Evolutionary conservation across 2,113 vertebrate genomes (phyloP).

Genomic region (Calyptomena viridis): DNA sequence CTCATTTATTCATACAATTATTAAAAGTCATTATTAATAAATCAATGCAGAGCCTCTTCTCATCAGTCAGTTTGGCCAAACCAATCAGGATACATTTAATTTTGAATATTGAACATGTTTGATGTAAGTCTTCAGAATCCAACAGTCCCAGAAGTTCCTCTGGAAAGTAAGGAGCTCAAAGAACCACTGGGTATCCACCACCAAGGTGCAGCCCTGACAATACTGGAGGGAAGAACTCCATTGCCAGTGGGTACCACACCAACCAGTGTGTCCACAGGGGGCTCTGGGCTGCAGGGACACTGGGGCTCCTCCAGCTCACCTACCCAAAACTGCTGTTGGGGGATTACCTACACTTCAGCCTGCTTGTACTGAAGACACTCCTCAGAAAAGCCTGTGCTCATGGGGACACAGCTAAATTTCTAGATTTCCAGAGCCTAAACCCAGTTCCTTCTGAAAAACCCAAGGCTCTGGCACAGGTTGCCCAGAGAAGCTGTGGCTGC

Average conservation of each 20-base stretch:
- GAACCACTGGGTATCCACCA: neutral
- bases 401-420: neutral
- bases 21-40: neutral
- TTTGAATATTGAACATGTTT: neutral
- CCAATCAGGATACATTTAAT: neutral
- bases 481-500: neutral
- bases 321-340: neutral
- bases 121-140: neutral
- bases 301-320: neutral
- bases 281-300: neutral
- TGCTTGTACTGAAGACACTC: neutral
- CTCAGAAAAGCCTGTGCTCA: neutral
- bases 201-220: neutral
- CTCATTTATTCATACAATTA: neutral
- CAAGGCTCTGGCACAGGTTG: neutral
- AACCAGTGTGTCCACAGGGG: accelerated
- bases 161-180: neutral
- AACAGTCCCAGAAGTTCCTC: neutral
- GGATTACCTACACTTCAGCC: accelerated
- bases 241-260: neutral
- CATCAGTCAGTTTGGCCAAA: neutral
- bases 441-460: neutral
- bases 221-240: neutral
- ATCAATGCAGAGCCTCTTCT: neutral
- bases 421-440: neutral